Base-by-base conservation (phyloP, 2,113 vertebrate species). In the Tachycineta bicolor region DNA sequence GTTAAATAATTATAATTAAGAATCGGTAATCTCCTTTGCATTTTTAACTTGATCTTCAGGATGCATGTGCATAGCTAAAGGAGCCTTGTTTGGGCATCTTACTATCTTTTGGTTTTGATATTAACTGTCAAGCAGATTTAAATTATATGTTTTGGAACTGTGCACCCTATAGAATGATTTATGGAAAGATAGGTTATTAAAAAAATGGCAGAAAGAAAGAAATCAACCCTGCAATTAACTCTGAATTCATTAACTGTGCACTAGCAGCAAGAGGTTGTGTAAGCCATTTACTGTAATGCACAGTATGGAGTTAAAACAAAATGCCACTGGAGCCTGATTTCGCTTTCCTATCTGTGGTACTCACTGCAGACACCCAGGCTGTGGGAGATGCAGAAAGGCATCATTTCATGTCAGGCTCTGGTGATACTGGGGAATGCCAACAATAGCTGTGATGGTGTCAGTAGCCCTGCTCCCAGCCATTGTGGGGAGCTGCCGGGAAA, bases 1-100 rank as follows among this genome's bases (percentile, higher is more conserved):
- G 98, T 98, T 98, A 98, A 98, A 98, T 98, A 98, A 98, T 98
- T 98, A 98, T 98, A 98, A 98, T 98, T 98, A 98, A 98, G 97
- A 97, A 97, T 64, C 97, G 97, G 97, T 98, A 98, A 98, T 97
- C 97, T 98, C 96, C 97, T 97, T 98, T 98, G 97, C 97, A 98
- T 98, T 98, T 98, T 97, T 96, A 97, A 97, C 96, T 97, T 91
- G 92, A 95, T 97, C 93, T 97, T 97, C 93, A 15, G 87, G 96
- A 96, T 60, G 91, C 63, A 15, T 94, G 75, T 91, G 81, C 52
- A 80, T 88, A 97, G 92, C 92, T 94, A 89, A 97, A 92, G 69
- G 85, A 96, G 83, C 46, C 95, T 92, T 97, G 86, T 96, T 97
- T 97, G 96, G 96, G 78, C 83, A 89, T 86, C 65, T 44, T 96